These are phyloP conservation scores for Nezara viridula DNA, from an alignment of 2,888 invertebrate species.

Conservation along the genomic window DNA sequence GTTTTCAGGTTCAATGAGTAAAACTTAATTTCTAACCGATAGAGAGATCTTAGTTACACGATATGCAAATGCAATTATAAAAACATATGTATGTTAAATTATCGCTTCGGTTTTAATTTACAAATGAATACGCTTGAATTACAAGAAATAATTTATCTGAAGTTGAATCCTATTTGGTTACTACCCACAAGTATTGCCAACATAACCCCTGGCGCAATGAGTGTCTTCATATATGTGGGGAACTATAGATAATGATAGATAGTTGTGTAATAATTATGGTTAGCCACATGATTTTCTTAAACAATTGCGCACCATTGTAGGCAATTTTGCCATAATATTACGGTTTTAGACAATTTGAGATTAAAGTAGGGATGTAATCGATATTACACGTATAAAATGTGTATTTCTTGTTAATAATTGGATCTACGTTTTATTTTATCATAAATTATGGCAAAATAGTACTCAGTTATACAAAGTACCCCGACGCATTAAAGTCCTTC, in stretches of 20 bases:
- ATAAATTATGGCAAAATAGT: too few relatives aligned
- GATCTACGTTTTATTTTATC: too few relatives aligned
- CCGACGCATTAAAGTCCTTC: too few relatives aligned
- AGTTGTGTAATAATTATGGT: neutral
- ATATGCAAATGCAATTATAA: constrained; percentile 11
- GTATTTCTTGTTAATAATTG: too few relatives aligned
- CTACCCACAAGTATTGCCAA: neutral
- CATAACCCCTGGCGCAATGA: neutral
- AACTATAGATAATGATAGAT: too few relatives aligned
- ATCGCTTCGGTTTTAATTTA: neutral
- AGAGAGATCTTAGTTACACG: neutral
- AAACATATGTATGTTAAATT: neutral
- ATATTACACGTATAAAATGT: too few relatives aligned
- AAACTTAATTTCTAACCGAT: neutral
- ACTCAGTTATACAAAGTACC: too few relatives aligned
- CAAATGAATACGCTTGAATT: neutral
- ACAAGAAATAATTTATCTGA: neutral
- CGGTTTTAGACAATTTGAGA: neutral
- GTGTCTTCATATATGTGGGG: neutral
- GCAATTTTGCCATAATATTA: neutral
- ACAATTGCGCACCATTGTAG: neutral
- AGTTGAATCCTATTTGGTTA: neutral
- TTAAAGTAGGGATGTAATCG: too few relatives aligned
- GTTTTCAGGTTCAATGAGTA: neutral
- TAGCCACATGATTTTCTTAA: neutral